Evolutionary conservation across 2,797 vertebrate species (phyloP).

Genomic region (Esox lucius): DNA sequence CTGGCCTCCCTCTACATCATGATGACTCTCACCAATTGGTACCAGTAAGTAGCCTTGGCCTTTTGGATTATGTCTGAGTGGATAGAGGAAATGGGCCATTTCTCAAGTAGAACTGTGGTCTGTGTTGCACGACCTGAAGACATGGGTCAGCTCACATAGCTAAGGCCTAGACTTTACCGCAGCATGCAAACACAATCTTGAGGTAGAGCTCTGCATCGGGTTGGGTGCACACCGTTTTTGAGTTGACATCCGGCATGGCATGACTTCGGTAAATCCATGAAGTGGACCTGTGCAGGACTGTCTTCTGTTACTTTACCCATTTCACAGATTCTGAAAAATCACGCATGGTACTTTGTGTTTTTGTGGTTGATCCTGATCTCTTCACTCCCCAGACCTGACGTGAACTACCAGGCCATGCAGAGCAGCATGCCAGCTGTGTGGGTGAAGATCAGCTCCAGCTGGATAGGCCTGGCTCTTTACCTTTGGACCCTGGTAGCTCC

Average conservation of each 20-base stretch:
- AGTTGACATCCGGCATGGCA: no score
- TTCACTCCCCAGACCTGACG: slow-evolving; percentile 69
- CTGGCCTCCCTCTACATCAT: slow-evolving; percentile 92
- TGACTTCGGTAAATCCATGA: no score
- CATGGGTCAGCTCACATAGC: neutral
- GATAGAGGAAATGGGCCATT: neutral
- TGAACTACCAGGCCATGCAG: slow-evolving; percentile 59
- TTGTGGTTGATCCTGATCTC: neutral
- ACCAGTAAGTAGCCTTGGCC: slow-evolving; percentile 73
- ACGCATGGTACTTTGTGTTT: neutral
- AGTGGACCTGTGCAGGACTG: no score
- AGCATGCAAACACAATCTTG: neutral
- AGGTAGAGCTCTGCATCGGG: no score
- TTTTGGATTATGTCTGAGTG: neutral
- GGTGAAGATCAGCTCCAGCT: slow-evolving; percentile 93
- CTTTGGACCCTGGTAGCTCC: slow-evolving; percentile 92
- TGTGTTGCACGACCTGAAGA: neutral
- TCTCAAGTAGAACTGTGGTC: neutral
- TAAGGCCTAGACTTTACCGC: neutral
- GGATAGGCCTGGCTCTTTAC: slow-evolving; percentile 84
- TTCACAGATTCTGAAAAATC: neutral
- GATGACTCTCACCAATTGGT: slow-evolving; percentile 98
- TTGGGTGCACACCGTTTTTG: no score
- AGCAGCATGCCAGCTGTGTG: slow-evolving; percentile 88
- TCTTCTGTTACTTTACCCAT: neutral